Evolutionary conservation across 2,888 invertebrate species (phyloP), one percentile per base, ranked within the genome.

Genomic region (Caenorhabditis sinica): DNA sequence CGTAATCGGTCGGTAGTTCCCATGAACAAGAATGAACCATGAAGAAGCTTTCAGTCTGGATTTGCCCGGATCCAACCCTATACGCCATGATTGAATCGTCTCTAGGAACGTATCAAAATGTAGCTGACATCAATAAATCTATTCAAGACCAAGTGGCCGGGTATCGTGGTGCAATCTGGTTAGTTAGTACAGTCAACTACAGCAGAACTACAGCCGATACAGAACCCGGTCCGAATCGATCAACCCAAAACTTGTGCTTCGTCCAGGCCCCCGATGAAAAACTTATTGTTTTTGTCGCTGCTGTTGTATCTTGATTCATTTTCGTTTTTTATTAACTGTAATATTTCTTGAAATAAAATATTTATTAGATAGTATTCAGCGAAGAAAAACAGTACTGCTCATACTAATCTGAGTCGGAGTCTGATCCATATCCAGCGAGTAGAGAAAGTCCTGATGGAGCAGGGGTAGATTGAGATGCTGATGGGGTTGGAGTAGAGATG

Each of bases 151-250:
- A 82, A 69, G 73, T 85, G 15, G 65, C 66, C 9, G 77, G 84
- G 0, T 85, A 85, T 49, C 73, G 74, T 40, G 77, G 77, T 60
- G 75, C 72, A 2, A 28, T 79, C 2, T 85, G 85, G 85, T 17
- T 85, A 3, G 85, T 85, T 15, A 85, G 74, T n/a, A 82, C 85
- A 0, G 79, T 85, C 43, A 85, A 82, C 71, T 85, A 85, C 68
- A 82, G 82, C 61, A 40, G 85, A 30, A 79, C 85, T 20, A 85
- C 82, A 3, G 85, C 85, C 0, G 69, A 82, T 25, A 85, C 85
- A 1, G 75, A 49, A n/a, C 85, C 85, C 0, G 65, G 60, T 17
- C 71, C 82, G 0, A 75, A 85, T 36, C 69, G 45, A 11, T 45
- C 36, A 4, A 79, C 82, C 5, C 68, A 74, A n/a, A 79, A 82